A percentile compares a stretch with the other conserved stretches of the same genome.
phyloP scores from a whole-genome alignment of 2,888 invertebrate species.

The Caenorhabditis sp. region DNA sequence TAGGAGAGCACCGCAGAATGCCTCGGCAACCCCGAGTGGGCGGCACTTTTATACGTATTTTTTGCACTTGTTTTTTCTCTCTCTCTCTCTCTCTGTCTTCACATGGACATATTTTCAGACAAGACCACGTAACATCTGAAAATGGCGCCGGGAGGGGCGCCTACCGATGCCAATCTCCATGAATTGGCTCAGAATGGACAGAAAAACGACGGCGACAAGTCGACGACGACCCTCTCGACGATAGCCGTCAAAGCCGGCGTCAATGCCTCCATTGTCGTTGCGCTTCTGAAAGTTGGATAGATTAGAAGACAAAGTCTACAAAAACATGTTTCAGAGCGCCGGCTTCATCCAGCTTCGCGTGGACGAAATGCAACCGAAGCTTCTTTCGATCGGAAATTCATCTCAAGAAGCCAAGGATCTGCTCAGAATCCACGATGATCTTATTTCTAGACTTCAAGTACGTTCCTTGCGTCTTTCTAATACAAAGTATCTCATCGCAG shows the following conservation, averaged over 20 bases:
- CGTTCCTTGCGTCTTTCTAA: too few relatives aligned
- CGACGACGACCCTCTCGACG: constrained; percentile 88
- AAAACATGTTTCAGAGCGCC: constrained; percentile 84
- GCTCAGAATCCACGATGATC: constrained; percentile 88
- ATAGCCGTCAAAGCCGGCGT: constrained; percentile 91
- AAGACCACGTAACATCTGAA: background rate
- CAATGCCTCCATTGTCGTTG: constrained; percentile 88
- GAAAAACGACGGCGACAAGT: constrained; percentile 27
- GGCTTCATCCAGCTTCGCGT: constrained; percentile 89
- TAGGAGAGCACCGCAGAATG: constrained; percentile 46
- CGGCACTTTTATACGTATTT: constrained; percentile 53
- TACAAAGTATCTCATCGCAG: too few relatives aligned
- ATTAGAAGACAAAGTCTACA: background rate
- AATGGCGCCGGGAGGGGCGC: constrained; percentile 61
- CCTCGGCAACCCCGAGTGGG: constrained; percentile 33
- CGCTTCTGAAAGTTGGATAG: constrained; percentile 86
- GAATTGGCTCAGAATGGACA: constrained; percentile 26
- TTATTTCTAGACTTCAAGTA: constrained; percentile 88
- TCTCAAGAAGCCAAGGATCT: constrained; percentile 86
- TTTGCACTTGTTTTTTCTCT: constrained; percentile 34
- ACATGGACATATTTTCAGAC: too few relatives aligned
- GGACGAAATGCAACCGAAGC: constrained; percentile 88
- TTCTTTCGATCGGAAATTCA: constrained; percentile 87
- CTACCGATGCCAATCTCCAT: constrained; percentile 30
- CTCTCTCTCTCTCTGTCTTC: background rate